Percentiles rank a stretch among this genome's conserved stretches.
These are phyloP conservation scores for Calidris pygmaea DNA, from an alignment of 2,113 vertebrate species.

Conservation along the genomic window DNA sequence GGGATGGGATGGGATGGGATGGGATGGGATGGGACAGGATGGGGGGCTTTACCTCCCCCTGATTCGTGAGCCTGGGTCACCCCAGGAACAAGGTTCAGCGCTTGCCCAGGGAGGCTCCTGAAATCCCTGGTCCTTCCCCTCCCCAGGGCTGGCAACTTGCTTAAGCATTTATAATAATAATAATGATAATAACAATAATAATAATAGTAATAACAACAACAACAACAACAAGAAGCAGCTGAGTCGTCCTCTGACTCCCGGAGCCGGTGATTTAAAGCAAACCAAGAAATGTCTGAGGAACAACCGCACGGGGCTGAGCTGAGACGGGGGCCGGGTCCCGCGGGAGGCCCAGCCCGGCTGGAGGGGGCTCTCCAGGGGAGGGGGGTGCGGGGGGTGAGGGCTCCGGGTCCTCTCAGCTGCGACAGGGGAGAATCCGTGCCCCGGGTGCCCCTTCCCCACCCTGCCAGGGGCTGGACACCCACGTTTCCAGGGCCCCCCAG, in stretches of 20 bases:
- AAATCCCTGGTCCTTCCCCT: conserved; percentile 22
- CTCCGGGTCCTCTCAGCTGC: rapidly evolving
- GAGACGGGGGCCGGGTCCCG: neutral
- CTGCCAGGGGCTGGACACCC: neutral
- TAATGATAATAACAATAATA: neutral
- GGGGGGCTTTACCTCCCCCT: neutral
- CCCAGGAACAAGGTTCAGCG: neutral
- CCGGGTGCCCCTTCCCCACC: neutral
- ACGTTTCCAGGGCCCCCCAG: rapidly evolving
- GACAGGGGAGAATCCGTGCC: rapidly evolving
- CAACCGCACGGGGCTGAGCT: rapidly evolving
- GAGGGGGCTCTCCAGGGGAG: neutral
- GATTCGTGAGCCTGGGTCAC: neutral
- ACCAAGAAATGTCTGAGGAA: neutral
- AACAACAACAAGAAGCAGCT: neutral
- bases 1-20: neutral
- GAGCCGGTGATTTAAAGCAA: neutral
- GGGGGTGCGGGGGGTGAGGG: neutral
- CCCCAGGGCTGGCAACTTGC: conserved; percentile 23
- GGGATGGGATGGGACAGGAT: neutral
- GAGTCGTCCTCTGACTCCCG: conserved; percentile 34
- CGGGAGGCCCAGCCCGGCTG: neutral
- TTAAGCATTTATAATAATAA: conserved; percentile 31
- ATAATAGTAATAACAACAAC: neutral
- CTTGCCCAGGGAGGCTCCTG: neutral